Percentiles rank a stretch among this genome's conserved stretches.
These are phyloP conservation scores for Drosophila flavopinicola DNA, from an alignment of 2,888 invertebrate genomes.

Conservation along the genomic window DNA sequence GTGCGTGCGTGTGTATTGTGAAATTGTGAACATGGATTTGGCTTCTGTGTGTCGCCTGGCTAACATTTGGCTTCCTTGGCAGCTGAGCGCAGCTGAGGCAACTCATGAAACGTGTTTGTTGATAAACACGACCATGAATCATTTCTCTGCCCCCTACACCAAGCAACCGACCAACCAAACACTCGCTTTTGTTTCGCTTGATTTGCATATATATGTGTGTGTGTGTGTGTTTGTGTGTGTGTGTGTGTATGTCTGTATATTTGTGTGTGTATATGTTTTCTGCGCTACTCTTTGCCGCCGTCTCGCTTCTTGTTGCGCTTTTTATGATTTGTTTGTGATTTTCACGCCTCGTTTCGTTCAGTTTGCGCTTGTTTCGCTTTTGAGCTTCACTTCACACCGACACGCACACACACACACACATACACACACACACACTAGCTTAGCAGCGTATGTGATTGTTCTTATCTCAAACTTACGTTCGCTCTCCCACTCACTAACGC, in stretches of 20 bases:
- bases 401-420: conserved; percentile 9
- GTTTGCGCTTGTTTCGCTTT: conserved; percentile 56
- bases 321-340: conserved; percentile 78
- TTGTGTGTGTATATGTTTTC: conserved; percentile 10
- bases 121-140: conserved; percentile 79
- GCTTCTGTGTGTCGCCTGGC: conserved; percentile 46
- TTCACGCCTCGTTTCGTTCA: conserved; percentile 74
- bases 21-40: conserved; percentile 45
- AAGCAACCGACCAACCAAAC: no score
- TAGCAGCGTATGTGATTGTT: conserved; percentile 17
- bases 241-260: background rate
- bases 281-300: conserved; percentile 13
- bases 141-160: no score
- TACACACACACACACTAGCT: conserved; percentile 6
- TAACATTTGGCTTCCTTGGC: conserved; percentile 67
- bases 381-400: conserved; percentile 44
- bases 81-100: conserved; percentile 45
- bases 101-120: conserved; percentile 75
- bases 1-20: conserved; percentile 17
- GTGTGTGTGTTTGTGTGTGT: background rate
- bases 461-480: conserved; percentile 49
- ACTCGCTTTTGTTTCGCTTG: conserved; percentile 53
- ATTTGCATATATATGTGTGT: conserved; percentile 61
- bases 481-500: conserved; percentile 6
- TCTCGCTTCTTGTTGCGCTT: conserved; percentile 68